A percentile compares a stretch with the other conserved stretches of the same genome.
These are phyloP conservation scores for Porites lutea DNA, from an alignment of 64 coral and sea anemone genomes.

Conservation along the genomic window DNA sequence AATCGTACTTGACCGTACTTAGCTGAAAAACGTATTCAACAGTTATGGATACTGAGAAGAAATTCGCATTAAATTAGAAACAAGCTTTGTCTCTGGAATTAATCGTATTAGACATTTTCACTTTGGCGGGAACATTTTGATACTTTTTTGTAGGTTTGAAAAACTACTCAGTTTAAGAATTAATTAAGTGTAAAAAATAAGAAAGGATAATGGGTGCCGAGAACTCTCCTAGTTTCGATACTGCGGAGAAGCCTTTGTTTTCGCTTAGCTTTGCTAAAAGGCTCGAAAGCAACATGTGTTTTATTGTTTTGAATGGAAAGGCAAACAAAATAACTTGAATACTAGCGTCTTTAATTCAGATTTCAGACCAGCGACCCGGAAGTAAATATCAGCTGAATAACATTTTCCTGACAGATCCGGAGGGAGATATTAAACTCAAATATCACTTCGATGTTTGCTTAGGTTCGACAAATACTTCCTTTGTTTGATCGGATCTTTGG, in stretches of 20 bases:
- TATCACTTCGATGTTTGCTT: slow-evolving; percentile 29
- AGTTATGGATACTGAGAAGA: too few species aligned
- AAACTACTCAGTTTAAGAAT: too few species aligned
- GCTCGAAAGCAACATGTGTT: slow-evolving; percentile 25
- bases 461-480: background rate
- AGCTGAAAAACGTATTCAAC: too few species aligned
- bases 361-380: slow-evolving; percentile 7
- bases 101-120: too few species aligned
- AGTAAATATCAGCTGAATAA: slow-evolving; percentile 48
- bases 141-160: too few species aligned
- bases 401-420: slow-evolving; percentile 11
- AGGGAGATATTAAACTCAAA: slow-evolving; percentile 22
- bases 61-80: too few species aligned
- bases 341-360: background rate
- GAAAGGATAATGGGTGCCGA: too few species aligned
- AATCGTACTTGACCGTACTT: too few species aligned
- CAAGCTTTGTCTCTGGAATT: too few species aligned
- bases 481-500: background rate
- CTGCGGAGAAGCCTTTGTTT: background rate
- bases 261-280: background rate
- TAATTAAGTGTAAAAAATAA: too few species aligned
- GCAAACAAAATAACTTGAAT: slow-evolving; percentile 12
- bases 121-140: too few species aligned
- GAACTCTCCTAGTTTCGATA: background rate
- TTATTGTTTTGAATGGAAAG: slow-evolving; percentile 18